Percentiles rank a stretch among this genome's conserved stretches.
phyloP scores from a whole-genome alignment of 2,797 vertebrate species.

The Anguilla megastoma region DNA sequence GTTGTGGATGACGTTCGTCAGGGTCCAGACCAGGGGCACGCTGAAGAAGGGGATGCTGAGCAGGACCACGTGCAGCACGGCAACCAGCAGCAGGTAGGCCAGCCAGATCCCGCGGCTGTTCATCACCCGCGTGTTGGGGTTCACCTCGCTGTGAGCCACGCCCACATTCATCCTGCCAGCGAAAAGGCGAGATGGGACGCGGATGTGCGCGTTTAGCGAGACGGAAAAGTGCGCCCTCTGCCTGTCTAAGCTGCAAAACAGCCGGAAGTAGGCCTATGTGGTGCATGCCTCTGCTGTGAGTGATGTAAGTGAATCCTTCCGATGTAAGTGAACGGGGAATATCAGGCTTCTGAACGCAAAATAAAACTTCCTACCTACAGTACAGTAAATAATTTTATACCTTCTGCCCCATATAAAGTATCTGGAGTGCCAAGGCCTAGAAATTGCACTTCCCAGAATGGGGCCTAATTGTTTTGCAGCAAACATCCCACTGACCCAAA shows the following conservation, averaged over 20 bases:
- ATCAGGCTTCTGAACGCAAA: too few relatives aligned
- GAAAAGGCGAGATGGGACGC: neutral
- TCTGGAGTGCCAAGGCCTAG: too few relatives aligned
- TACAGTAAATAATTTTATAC: too few relatives aligned
- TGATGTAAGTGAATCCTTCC: too few relatives aligned
- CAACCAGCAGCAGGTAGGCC: conserved; percentile 85
- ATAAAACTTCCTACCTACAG: too few relatives aligned
- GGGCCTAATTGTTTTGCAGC: too few relatives aligned
- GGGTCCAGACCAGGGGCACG: conserved; percentile 88
- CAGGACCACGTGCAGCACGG: conserved; percentile 81
- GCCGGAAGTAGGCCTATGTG: neutral
- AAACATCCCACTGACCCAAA: too few relatives aligned
- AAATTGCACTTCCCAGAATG: too few relatives aligned
- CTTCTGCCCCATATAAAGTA: too few relatives aligned
- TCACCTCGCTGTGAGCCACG: conserved; percentile 94
- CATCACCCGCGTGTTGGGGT: conserved; percentile 94
- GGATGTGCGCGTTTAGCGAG: neutral
- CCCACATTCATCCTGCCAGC: conserved; percentile 87
- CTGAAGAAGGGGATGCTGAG: conserved; percentile 94
- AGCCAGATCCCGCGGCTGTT: conserved; percentile 93
- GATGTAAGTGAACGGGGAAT: too few relatives aligned
- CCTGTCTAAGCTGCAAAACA: too few relatives aligned
- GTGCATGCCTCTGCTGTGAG: too few relatives aligned
- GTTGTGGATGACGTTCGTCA: conserved; percentile 94
- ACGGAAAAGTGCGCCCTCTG: neutral